Base-by-base conservation (phyloP, 2,113 vertebrate genomes). In the Nymphicus hollandicus region DNA sequence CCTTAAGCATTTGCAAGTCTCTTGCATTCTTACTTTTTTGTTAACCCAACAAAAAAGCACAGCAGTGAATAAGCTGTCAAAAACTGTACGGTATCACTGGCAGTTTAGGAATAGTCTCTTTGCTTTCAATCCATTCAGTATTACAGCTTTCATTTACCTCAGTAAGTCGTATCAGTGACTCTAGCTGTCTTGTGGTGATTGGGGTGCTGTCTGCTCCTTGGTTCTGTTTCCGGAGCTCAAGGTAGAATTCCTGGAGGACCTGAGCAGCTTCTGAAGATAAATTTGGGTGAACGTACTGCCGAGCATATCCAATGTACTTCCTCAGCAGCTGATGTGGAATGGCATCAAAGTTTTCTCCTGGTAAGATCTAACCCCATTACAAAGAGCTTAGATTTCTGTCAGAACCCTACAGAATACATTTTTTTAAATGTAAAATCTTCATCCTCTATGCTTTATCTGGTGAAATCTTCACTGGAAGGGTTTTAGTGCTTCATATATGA, bases 141-240 rank as follows among this genome's bases (percentile, higher is more conserved):
- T n/a, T 29, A 46, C 19, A 89, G 47, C 68, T 74, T 61, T 65
- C 52, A 58, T 49, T 81, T 93, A 98, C 99, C 98, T 99, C 99
- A 0, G 99, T 99, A 16, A 99, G 98, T 43, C 99, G 98, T 49
- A 99, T 99, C 71, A 99, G 94, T 4, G 99, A 99, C 96, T 99
- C 99, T 27, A 99, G 98, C 72, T 99, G 99, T 27, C 99, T 98
- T 0, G 99, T 99, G 64, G 99, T 99, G 97, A 99, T 99, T n/a
- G 99, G 99, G 2, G 99, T 99, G 89, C 98, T 98, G 56, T 99
- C 99, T 66, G 96, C 97, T 13, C 98, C 93, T 61, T 99, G 98
- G 35, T 98, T 98, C 97, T 99, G 99, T 65, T 98, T 98, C 82
- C 99, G 98, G 39, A 99, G 98, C 65, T 99, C 98, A 17, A 99